Base-by-base conservation (phyloP, 2,113 vertebrate genomes). In the Pao palembangensis region DNA sequence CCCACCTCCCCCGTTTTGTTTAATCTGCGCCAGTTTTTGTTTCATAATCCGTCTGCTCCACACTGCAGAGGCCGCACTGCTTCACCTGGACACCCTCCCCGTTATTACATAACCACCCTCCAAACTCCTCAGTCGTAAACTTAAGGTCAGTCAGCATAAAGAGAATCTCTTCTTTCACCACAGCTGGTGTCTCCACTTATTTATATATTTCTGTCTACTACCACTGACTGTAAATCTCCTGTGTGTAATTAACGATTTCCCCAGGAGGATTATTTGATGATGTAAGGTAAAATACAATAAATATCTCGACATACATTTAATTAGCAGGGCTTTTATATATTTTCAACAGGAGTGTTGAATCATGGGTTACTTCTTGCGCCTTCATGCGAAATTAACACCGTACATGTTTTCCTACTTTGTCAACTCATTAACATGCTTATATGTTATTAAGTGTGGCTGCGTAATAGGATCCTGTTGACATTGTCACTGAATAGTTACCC, bases 21-120 rank as follows among this genome's bases (percentile, higher is more conserved):
- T 38, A 10, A 38, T 38, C 34, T 38, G 34, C 34, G 34, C 34
- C 34, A 38, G 8, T 38, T 38, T 10, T 38, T 2, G 15, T 47
- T 16, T 55, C 47, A 18, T n/a, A 18, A 17, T 19, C 18, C n/a
- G 31, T 51, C 44, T 56, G 38, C 61, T 59, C 52, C 67, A 49
- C 62, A 44, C 59, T 76, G 72, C 64, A 77, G 75, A 80, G 11
- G 47, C 76, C 78, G 74, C 61, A 52, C 55, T 61, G 38, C 68
- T 43, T 70, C 63, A 76, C 64, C 75, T 69, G 56, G 81, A 64
- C 46, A 28, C 13, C 55, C 44, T 13, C 44, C 48, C 19, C 46
- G 11, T 7, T 12, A 31, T 83, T 83, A 83, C 20, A 62, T 74
- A 85, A 85, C 64, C 59, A 50, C 28, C 59, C 59, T 47, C 44